Percentiles rank a stretch among this genome's conserved stretches.
These are phyloP conservation scores for Melieria crassipennis DNA, from an alignment of 2,888 invertebrate genomes.

Conservation along the genomic window DNA sequence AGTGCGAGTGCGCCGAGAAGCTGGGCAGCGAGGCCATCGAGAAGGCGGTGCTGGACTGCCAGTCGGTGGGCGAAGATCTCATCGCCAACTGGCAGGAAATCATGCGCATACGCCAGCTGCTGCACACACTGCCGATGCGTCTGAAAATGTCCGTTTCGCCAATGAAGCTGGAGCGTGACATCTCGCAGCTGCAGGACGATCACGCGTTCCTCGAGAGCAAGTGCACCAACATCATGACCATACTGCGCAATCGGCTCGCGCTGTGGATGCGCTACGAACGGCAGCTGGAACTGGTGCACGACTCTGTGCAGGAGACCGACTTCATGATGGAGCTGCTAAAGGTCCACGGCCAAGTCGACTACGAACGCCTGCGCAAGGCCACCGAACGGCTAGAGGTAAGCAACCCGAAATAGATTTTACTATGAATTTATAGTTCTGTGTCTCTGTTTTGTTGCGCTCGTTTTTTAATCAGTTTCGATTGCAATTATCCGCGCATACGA, in stretches of 20 bases:
- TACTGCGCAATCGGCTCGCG: slow-evolving; percentile 73
- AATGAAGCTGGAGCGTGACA: slow-evolving; percentile 78
- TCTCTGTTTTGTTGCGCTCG: no score
- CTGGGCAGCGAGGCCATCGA: slow-evolving; percentile 81
- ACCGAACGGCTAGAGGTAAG: slow-evolving; percentile 86
- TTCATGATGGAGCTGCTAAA: slow-evolving; percentile 88
- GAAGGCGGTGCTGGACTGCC: slow-evolving; percentile 78
- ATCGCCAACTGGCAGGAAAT: slow-evolving; percentile 81
- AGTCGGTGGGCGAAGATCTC: slow-evolving; percentile 76
- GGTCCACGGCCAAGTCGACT: slow-evolving; percentile 86
- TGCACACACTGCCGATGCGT: slow-evolving; percentile 81
- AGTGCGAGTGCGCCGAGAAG: slow-evolving; percentile 78
- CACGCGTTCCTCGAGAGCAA: slow-evolving; percentile 79
- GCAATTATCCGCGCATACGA: no score
- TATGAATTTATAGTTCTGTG: no score
- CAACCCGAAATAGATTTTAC: slow-evolving; percentile 35
- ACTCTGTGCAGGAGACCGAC: slow-evolving; percentile 85
- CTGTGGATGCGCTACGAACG: slow-evolving; percentile 83
- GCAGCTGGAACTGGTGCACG: slow-evolving; percentile 81
- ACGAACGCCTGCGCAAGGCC: slow-evolving; percentile 82
- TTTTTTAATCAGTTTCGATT: no score
- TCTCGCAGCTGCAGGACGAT: slow-evolving; percentile 78
- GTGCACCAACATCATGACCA: slow-evolving; percentile 74
- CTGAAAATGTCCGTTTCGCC: slow-evolving; percentile 82
- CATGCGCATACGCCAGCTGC: slow-evolving; percentile 76